Evolutionary conservation across 2,888 invertebrate genomes (phyloP).

Genomic region (Drosophila neutralis): DNA sequence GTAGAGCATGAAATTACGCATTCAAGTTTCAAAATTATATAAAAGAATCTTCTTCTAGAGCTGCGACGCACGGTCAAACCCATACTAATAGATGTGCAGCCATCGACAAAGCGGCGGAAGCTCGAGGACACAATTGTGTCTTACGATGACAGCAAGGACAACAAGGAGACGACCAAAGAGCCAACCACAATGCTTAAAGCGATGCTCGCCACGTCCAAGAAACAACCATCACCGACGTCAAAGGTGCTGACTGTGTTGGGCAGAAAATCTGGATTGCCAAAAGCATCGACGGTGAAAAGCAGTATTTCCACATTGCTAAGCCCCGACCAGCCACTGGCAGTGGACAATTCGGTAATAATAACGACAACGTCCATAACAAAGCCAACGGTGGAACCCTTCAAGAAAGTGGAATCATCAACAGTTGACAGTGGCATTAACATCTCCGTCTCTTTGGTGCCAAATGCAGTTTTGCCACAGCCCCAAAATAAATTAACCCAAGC

Average conservation of each 20-base stretch:
- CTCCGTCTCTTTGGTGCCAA: conserved; percentile 43
- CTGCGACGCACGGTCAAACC: conserved; percentile 9
- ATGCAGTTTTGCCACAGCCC: not conserved
- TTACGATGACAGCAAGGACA: not conserved
- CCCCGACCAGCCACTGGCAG: not conserved
- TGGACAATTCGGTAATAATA: conserved; percentile 48
- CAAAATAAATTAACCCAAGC: conserved; percentile 30
- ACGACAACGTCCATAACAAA: conserved; percentile 22
- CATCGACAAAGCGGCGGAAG: conserved; percentile 30
- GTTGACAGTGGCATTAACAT: conserved; percentile 38
- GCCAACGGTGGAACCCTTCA: conserved; percentile 11
- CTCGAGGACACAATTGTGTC: not conserved
- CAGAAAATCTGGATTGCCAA: conserved; percentile 5
- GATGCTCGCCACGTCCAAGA: not conserved
- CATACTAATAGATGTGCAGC: not conserved
- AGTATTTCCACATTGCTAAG: conserved; percentile 24
- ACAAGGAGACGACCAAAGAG: not conserved
- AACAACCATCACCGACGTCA: not conserved
- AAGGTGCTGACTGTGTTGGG: not conserved
- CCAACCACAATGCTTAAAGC: not conserved
- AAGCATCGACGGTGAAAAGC: conserved; percentile 14
- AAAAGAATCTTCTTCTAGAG: conserved; percentile 7
- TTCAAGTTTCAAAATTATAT: not conserved
- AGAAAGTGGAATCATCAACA: conserved; percentile 13
- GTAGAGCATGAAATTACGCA: not conserved